Conservation (phyloP, 2,113 vertebrate species). For the Dissostichus mawsoni region DNA sequence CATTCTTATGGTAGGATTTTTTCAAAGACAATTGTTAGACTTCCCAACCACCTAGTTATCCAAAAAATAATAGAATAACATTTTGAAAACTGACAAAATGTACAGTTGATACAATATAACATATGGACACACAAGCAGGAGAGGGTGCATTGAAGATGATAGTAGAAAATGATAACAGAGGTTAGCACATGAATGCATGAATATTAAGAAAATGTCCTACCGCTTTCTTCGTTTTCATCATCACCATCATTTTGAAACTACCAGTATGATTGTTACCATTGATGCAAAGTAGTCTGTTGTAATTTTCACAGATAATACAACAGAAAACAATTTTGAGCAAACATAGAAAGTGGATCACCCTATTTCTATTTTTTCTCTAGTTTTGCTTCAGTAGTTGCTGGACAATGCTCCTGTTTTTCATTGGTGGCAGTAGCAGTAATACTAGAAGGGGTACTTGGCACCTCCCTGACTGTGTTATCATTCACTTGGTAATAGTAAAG, state of each 20-base stretch:
- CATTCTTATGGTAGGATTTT: neutral
- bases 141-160: neutral
- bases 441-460: slow-evolving; percentile 46
- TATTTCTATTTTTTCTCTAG: too few relatives aligned
- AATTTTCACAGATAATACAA: too few relatives aligned
- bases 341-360: too few relatives aligned
- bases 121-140: neutral
- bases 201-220: neutral
- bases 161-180: neutral
- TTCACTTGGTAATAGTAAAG: slow-evolving; percentile 63
- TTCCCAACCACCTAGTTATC: neutral
- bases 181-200: neutral
- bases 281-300: neutral
- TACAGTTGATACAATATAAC: neutral
- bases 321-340: too few relatives aligned
- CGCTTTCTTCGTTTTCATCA: neutral
- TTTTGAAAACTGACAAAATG: neutral
- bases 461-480: slow-evolving; percentile 48
- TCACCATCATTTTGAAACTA: neutral
- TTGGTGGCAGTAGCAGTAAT: slow-evolving; percentile 30
- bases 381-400: neutral
- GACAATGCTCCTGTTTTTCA: slow-evolving; percentile 1
- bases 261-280: neutral
- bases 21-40: neutral
- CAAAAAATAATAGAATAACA: neutral